These are phyloP conservation scores for Caiman crocodilus DNA, from an alignment of 2,797 vertebrate genomes.

Conservation along the genomic window DNA sequence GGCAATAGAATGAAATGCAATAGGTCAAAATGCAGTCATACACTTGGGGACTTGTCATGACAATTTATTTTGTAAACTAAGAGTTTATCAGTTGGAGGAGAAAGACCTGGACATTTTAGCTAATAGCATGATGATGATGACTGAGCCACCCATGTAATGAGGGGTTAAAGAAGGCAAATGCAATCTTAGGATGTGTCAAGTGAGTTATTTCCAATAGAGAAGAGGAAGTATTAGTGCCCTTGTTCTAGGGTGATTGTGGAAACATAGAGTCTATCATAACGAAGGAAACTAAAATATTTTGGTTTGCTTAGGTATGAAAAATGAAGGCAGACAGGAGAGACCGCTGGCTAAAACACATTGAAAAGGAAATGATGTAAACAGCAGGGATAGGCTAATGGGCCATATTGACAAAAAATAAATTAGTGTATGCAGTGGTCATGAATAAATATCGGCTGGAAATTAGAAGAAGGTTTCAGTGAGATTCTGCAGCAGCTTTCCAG, in stretches of 20 bases:
- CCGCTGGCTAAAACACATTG: constrained; percentile 42
- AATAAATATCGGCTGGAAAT: constrained; percentile 29
- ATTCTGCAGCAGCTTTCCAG: constrained; percentile 65
- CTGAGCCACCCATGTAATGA: background rate
- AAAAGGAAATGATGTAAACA: constrained; percentile 28
- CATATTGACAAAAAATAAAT: constrained; percentile 72
- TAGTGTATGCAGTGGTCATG: constrained; percentile 50
- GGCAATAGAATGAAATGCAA: background rate
- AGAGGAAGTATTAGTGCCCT: background rate
- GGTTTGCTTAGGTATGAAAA: background rate
- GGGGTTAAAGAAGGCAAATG: background rate
- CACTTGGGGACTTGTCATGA: background rate
- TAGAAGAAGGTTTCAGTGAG: constrained; percentile 67
- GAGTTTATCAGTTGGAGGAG: background rate
- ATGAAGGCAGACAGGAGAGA: constrained; percentile 44
- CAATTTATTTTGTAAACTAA: background rate
- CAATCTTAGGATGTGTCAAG: background rate
- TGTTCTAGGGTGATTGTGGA: background rate
- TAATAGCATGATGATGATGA: background rate
- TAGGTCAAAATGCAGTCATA: fast-evolving
- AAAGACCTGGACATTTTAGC: background rate
- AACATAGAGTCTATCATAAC: background rate
- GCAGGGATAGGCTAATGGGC: constrained; percentile 14
- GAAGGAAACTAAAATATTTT: constrained; percentile 39
- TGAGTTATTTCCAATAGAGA: background rate